Evolutionary conservation across 2,113 vertebrate genomes (phyloP), one percentile per base, ranked within the genome.

Genomic region (Clupea harengus): DNA sequence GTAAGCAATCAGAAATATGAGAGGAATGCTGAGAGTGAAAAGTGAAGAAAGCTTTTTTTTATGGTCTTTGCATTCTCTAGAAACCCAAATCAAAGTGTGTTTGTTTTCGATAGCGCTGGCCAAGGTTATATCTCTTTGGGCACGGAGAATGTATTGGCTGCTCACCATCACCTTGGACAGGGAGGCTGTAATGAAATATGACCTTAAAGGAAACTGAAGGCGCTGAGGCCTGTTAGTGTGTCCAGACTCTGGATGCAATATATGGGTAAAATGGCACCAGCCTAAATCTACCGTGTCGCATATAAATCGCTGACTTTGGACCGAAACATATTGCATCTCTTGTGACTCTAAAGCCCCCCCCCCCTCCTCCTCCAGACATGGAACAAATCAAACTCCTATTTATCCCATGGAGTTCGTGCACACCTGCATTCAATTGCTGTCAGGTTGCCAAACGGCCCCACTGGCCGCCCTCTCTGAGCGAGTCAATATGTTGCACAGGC

Each of bases 21-120:
- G 46, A 39, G 52, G 78, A 84, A 87, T 85, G 54, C 84, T 46
- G 18, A 49, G 57, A 72, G 15, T 46, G 80, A 9, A 39, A 83
- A 82, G 22, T 84, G 84, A 49, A 85, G 67, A 81, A 67, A 85
- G 44, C 28, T 81, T 83, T 85, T 81, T 85, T 81, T 15, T 32
- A 39, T 32, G 39, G 25, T 39, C 13, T 28, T 15, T 78, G 10
- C 72, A 78, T 15, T 3, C 28, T 39, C 28, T 15, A 1, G 72
- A 6, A 45, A 15, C n/a, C 81, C 64, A 67, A 81, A 84, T 78
- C 13, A 83, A 50, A 81, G 46, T 78, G 7, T 60, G 22, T 87
- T 82, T 82, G 45, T 86, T 81, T 85, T 52, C 15, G 28, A 28
- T 72, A 32, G 32, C 64, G 84, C 78, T 85, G 86, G 82, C 86